These are phyloP conservation scores for Acronicta psi DNA, from an alignment of 2,888 invertebrate genomes.

Conservation along the genomic window DNA sequence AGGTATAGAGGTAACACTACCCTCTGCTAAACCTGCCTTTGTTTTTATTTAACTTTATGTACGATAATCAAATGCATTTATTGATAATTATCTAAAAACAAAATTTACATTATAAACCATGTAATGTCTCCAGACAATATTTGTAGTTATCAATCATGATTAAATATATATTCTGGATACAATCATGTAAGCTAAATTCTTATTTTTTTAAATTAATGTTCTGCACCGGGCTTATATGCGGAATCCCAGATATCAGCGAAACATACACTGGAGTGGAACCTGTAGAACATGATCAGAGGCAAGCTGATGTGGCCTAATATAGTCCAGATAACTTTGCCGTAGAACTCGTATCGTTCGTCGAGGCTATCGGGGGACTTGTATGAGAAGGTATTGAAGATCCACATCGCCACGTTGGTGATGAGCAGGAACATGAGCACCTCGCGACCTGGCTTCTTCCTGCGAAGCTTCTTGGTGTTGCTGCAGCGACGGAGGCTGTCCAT, in stretches of 20 bases:
- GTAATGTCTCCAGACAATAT: too few relatives aligned
- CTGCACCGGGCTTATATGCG: conserved; percentile 90
- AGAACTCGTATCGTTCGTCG: conserved; percentile 90
- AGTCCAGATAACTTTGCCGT: conserved; percentile 92
- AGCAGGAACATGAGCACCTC: conserved; percentile 93
- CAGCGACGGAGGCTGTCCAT: conserved; percentile 93
- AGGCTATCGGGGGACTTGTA: conserved; percentile 85
- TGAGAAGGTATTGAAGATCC: conserved; percentile 93
- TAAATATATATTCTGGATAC: too few relatives aligned
- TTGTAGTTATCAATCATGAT: too few relatives aligned
- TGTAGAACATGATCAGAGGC: conserved; percentile 93
- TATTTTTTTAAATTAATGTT: conserved; percentile 64
- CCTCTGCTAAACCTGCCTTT: too few relatives aligned
- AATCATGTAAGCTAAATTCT: too few relatives aligned
- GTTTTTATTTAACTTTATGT: too few relatives aligned
- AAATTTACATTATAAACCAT: too few relatives aligned
- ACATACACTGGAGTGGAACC: conserved; percentile 94
- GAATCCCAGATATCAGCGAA: conserved; percentile 94
- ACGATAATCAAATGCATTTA: too few relatives aligned
- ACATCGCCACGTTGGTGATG: conserved; percentile 93
- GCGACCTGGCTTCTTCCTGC: conserved; percentile 92
- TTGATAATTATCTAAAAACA: too few relatives aligned
- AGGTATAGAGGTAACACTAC: too few relatives aligned
- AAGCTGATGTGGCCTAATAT: conserved; percentile 92
- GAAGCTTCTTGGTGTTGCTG: conserved; percentile 90